Evolutionary conservation across 64 coral and sea anemone species (phyloP), one percentile per base, ranked within the genome.

Genomic region (Actinia equina): DNA sequence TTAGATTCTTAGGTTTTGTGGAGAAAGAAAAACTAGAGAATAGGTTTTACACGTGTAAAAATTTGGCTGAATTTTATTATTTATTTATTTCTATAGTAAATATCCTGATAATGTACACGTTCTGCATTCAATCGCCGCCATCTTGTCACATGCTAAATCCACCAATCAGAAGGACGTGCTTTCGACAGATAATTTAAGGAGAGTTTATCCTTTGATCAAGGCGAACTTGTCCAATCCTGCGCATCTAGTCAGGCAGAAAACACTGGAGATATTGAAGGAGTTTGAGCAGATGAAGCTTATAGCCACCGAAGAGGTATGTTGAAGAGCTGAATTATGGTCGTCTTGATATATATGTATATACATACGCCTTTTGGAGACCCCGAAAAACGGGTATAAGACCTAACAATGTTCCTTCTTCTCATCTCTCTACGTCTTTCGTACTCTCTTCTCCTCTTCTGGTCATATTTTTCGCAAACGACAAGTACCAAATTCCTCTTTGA

Each of bases 211-310:
- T 1, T 71, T 88, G 22, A 70, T 94, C 16, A 79, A 89, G 37
- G 49, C 60, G 7, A 98, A 94, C 77, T 87, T 98, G 0, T 89
- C 93, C 0, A 90, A 89, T n/a, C 79, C 93, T 59, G 93, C 89
- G 45, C 93, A 92, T 52, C 63, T 92, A 17, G 84, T 92, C 44
- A 87, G 93, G 18, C 71, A 92, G 13, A 52, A 91, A 17, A 98
- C 93, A 55, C 79, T 98, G 15, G 89, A 94, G 87, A 88, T 94
- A 15, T 78, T 98, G 71, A 78, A 80, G 46, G 52, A 45, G 11
- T 98, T 98, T 88, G 85, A 90, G 20, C 87, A 93, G 20, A 27
- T 82, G 11, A 74, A 83, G 22, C 61, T 20, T 11, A 88, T 45
- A 22, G 56, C 49, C 27, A n/a, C 54, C 20, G 91, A 80, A 30